Base-by-base conservation (phyloP, 1,140 invertebrate genomes). In the Phocides pigmalion region DNA sequence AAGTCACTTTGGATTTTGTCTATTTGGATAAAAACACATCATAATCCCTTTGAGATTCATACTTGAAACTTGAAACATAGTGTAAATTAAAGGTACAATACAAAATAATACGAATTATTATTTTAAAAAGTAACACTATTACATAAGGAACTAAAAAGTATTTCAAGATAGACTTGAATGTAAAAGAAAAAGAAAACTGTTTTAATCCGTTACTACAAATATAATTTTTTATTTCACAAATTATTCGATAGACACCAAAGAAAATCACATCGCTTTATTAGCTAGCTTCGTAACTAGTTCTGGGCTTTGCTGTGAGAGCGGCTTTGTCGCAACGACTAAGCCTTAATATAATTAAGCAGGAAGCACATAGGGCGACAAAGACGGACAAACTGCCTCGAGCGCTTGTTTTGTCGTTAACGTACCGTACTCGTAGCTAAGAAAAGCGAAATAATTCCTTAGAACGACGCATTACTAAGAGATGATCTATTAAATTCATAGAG, bases 281-380 rank as follows among this genome's bases (percentile, higher is more conserved):
- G 41, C 41, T 16, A 32, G 41, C 54, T 46, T 25, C 25, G 39
- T 50, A 50, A 50, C 47, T 47, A 50, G 47, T 16, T n/a, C 25
- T 49, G 16, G 56, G 56, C 56, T 49, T 32, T n/a, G 56, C 44
- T 61, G 28, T 39, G 12, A 46, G 44, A 44, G 58, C 49, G 58
- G 44, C 44, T 61, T 49, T 61, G 44, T 61, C 58, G 58, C 32
- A 37, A 59, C 58, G 58, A 28, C 58, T 61, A 49, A 61, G 44
- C 44, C 58, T 49, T 61, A 61, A 61, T 49, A 61, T 61, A 61
- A 61, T 61, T 49, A 46, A 44, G 58, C 44, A 61, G 58, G 32
- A 61, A 47, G 49, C 58, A 61, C 58, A 61, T 49, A 61, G 44
- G 58, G 58, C 58, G 58, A 61, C 58, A 61, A 61, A 49, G 46